phyloP scores from a whole-genome alignment of 2,113 vertebrate genomes.

The Neogale vison region DNA sequence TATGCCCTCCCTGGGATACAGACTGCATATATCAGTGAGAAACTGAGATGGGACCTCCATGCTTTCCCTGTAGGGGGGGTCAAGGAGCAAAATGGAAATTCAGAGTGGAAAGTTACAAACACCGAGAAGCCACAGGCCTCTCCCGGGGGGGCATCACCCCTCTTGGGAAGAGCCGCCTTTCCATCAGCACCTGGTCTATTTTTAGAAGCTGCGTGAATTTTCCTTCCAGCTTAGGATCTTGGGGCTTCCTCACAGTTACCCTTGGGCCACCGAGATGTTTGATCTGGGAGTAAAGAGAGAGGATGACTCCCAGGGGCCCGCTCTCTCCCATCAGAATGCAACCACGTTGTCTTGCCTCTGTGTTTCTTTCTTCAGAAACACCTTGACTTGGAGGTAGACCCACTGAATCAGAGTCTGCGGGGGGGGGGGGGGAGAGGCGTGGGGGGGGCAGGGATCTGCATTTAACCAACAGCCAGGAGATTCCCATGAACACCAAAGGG shows the following conservation, averaged over 20 bases:
- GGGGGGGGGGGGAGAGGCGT: not conserved
- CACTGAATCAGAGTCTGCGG: not conserved
- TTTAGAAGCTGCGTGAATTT: not conserved
- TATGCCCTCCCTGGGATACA: not conserved
- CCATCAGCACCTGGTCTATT: not conserved
- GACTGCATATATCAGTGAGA: not conserved
- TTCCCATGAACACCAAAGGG: accelerated
- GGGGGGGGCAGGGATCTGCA: not conserved
- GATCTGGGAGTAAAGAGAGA: not conserved
- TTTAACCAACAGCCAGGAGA: not conserved
- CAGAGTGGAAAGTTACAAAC: not conserved
- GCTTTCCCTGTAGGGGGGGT: not conserved
- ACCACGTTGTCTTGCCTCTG: accelerated
- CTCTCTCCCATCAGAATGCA: not conserved
- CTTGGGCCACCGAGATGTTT: not conserved
- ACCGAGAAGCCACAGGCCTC: not conserved
- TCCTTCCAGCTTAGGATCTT: not conserved
- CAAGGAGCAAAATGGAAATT: not conserved
- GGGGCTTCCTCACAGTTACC: not conserved
- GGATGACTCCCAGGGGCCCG: accelerated
- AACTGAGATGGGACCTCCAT: not conserved
- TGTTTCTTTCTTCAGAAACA: not conserved
- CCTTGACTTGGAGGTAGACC: accelerated
- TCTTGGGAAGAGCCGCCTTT: not conserved
- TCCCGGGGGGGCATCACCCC: not conserved